Conservation (phyloP, 2,113 vertebrate genomes). For the Drymodes brunneopygia region DNA sequence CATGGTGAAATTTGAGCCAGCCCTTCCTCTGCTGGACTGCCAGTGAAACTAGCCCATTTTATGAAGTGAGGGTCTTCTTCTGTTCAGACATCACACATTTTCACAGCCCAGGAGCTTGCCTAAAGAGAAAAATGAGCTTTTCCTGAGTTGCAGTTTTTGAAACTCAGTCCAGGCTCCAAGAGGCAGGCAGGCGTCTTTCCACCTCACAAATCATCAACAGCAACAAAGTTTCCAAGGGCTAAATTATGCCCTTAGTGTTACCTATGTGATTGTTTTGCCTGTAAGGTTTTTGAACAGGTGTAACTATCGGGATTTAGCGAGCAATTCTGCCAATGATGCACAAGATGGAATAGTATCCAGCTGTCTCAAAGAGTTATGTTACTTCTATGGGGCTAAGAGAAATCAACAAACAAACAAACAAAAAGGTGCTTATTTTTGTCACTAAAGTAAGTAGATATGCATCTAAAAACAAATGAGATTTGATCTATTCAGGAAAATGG, state of each 20-base stretch:
- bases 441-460: neutral
- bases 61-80: neutral
- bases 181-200: neutral
- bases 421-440: neutral
- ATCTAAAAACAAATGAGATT: neutral
- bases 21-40: neutral
- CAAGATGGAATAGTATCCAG: neutral
- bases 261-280: slow-evolving; percentile 7
- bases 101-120: neutral
- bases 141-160: neutral
- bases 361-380: neutral
- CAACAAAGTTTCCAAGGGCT: neutral
- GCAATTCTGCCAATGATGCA: neutral
- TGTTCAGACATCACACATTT: neutral
- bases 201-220: neutral
- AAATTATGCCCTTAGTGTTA: neutral
- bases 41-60: neutral
- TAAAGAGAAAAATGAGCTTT: neutral
- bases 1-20: neutral
- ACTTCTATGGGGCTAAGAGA: neutral
- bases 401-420: neutral
- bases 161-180: neutral
- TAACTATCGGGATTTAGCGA: neutral
- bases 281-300: slow-evolving; percentile 24
- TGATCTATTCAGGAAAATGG: neutral